Evolutionary conservation across 2,113 vertebrate species (phyloP).

Genomic region (Etia nguti): DNA sequence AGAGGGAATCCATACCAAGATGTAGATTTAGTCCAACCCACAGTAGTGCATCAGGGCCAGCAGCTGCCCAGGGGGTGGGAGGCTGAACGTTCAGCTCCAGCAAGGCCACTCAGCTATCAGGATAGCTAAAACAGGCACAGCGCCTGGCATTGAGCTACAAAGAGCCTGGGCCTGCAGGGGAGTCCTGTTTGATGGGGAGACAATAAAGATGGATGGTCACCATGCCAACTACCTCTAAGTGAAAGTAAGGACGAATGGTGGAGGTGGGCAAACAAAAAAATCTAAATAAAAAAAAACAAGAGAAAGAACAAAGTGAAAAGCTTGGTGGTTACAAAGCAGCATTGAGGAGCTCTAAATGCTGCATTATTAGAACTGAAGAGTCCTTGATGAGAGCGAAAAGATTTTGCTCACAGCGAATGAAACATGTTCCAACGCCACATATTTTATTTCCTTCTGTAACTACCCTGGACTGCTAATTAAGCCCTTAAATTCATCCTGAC

Average conservation of each 20-base stretch:
- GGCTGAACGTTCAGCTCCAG: conserved; percentile 14
- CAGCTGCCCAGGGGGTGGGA: background rate
- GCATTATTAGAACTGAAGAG: conserved; percentile 40
- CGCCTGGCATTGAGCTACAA: conserved; percentile 35
- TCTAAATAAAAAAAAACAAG: background rate
- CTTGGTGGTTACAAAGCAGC: background rate
- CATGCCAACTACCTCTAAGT: conserved; percentile 54
- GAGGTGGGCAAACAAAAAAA: background rate
- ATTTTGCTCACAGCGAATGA: conserved; percentile 23
- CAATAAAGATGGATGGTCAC: conserved; percentile 51
- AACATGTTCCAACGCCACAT: background rate
- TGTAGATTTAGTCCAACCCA: conserved; percentile 17
- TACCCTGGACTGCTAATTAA: background rate
- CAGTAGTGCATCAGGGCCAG: conserved; percentile 19
- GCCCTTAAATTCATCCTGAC: background rate
- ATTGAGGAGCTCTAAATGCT: conserved; percentile 5
- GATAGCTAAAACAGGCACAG: conserved; percentile 39
- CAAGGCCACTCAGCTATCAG: conserved; percentile 44
- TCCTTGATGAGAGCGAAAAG: conserved; percentile 36
- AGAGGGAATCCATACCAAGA: conserved; percentile 9
- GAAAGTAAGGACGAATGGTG: background rate
- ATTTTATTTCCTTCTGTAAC: conserved; percentile 2
- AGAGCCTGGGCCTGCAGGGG: conserved; percentile 26
- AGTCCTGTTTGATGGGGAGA: conserved; percentile 53
- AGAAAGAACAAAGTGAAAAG: background rate